Percentiles rank a stretch among this genome's conserved stretches.
phyloP scores from a whole-genome alignment of 2,113 vertebrate species.

The Megaceryle torquata region DNA sequence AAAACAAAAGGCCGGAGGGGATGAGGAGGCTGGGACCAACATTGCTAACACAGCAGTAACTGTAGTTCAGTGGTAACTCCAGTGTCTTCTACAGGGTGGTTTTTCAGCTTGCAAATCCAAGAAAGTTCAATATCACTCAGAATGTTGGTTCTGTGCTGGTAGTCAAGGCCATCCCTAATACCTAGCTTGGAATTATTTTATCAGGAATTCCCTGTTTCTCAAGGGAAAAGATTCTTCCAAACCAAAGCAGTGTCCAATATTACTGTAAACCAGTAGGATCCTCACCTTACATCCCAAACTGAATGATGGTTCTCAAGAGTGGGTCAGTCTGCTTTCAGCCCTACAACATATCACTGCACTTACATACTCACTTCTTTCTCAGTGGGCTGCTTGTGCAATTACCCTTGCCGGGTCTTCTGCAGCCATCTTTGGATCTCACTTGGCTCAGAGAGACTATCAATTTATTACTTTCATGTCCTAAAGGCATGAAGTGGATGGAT shows the following conservation, averaged over 20 bases:
- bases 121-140: background rate
- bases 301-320: background rate
- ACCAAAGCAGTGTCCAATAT: background rate
- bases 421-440: background rate
- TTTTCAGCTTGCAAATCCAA: background rate
- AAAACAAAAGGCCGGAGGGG: background rate
- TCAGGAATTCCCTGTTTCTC: background rate
- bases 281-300: background rate
- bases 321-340: background rate
- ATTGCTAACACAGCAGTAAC: background rate
- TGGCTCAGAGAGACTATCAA: background rate
- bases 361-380: background rate
- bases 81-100: accelerated
- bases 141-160: background rate
- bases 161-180: background rate
- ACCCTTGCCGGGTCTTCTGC: background rate
- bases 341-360: background rate
- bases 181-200: background rate
- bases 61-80: background rate
- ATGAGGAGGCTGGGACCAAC: background rate
- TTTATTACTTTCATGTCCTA: conserved; percentile 38
- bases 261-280: background rate
- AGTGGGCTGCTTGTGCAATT: background rate
- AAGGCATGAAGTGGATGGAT: conserved; percentile 18
- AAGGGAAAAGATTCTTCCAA: background rate